These are phyloP conservation scores for Saturnia pavonia DNA, from an alignment of 2,888 invertebrate genomes.

Conservation along the genomic window DNA sequence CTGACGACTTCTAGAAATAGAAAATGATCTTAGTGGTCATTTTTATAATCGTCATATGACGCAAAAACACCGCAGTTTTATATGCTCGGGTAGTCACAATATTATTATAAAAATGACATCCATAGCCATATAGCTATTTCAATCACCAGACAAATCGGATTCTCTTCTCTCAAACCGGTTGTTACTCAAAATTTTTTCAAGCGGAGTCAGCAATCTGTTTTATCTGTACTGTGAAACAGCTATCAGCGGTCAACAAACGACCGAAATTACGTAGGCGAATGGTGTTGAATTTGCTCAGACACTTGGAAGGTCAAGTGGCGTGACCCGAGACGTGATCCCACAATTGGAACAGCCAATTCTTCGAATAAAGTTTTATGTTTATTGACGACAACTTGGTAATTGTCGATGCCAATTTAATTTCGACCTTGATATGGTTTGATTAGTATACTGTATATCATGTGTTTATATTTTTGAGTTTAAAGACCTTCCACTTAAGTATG, in stretches of 20 bases:
- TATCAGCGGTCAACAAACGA: constrained; percentile 10
- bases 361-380: constrained; percentile 11
- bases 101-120: no score
- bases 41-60: no score
- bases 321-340: constrained; percentile 9
- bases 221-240: neutral
- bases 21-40: no score
- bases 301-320: constrained; percentile 10
- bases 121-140: no score
- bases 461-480: neutral
- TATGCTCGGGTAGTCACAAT: no score
- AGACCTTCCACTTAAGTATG: neutral
- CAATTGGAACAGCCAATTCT: constrained; percentile 11
- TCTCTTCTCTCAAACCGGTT: no score
- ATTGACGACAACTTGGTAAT: constrained; percentile 3
- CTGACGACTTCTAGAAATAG: no score
- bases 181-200: neutral
- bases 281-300: constrained; percentile 10
- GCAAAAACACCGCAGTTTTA: no score
- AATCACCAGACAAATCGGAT: no score
- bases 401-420: constrained; percentile 9
- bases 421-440: constrained; percentile 9
- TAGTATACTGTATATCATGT: neutral
- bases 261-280: constrained; percentile 11
- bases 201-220: neutral